Evolutionary conservation across 2,113 vertebrate species (phyloP).

Genomic region (Heteronetta atricapilla): DNA sequence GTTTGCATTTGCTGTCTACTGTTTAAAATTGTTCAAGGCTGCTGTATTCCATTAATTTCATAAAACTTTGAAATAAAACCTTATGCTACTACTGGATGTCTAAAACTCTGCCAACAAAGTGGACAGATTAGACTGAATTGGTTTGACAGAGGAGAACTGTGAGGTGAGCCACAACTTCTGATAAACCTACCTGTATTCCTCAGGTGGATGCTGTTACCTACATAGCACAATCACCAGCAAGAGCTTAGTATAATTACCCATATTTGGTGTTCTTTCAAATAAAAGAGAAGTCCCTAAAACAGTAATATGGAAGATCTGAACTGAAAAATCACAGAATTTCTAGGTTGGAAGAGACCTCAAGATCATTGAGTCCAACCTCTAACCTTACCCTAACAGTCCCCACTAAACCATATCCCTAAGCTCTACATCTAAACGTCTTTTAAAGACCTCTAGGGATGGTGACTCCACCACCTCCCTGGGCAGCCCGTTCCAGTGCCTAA

Average conservation of each 20-base stretch:
- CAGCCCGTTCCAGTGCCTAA: too few species aligned
- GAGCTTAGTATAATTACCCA: background rate
- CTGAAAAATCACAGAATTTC: too few species aligned
- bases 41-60: background rate
- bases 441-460: too few species aligned
- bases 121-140: background rate
- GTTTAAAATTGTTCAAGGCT: background rate
- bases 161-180: background rate
- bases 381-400: too few species aligned
- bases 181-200: background rate
- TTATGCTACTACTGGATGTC: background rate
- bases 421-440: too few species aligned
- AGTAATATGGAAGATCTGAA: background rate
- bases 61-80: background rate
- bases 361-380: too few species aligned
- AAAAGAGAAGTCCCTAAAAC: background rate
- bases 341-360: too few species aligned
- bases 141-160: background rate
- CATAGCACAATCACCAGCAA: background rate
- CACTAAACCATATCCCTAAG: too few species aligned
- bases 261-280: background rate
- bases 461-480: too few species aligned
- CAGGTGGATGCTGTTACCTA: background rate
- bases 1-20: background rate
- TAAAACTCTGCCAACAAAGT: background rate